Evolutionary conservation across 2,888 invertebrate species (phyloP).

Genomic region (Odontocolon sp.): DNA sequence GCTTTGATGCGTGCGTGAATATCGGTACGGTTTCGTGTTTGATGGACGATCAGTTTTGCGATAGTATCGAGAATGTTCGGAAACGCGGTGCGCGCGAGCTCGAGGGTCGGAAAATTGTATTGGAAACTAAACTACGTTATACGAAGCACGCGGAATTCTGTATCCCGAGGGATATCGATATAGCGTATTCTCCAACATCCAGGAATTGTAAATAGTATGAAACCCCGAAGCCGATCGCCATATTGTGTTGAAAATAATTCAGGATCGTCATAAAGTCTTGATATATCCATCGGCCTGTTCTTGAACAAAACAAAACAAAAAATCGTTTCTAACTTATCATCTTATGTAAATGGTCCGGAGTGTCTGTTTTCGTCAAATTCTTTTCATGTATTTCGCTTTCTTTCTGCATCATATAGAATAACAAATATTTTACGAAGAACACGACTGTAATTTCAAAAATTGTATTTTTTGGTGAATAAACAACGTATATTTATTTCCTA

Average conservation of each 20-base stretch:
- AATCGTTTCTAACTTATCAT: neutral
- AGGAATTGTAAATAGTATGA: neutral
- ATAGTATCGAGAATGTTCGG: constrained; percentile 28
- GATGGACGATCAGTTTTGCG: constrained; percentile 50
- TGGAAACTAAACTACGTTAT: constrained; percentile 58
- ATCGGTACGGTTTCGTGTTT: constrained; percentile 8
- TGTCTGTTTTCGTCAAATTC: too few relatives aligned
- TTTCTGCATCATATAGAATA: too few relatives aligned
- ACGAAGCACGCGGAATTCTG: constrained; percentile 36
- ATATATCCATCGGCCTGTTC: neutral
- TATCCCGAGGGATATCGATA: neutral
- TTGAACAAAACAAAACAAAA: neutral
- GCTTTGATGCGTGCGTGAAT: constrained; percentile 20
- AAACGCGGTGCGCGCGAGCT: neutral
- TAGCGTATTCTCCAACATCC: neutral
- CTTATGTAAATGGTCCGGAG: too few relatives aligned
- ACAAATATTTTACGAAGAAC: too few relatives aligned
- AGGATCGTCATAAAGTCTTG: neutral
- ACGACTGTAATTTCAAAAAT: too few relatives aligned
- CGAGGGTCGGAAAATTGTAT: constrained; percentile 52
- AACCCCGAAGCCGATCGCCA: neutral
- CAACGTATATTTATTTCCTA: too few relatives aligned
- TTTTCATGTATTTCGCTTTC: too few relatives aligned
- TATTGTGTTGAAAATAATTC: neutral
- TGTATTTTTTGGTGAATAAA: too few relatives aligned